phyloP scores from a whole-genome alignment of 2,113 vertebrate species.

The Poeciliopsis turrubarensis region DNA sequence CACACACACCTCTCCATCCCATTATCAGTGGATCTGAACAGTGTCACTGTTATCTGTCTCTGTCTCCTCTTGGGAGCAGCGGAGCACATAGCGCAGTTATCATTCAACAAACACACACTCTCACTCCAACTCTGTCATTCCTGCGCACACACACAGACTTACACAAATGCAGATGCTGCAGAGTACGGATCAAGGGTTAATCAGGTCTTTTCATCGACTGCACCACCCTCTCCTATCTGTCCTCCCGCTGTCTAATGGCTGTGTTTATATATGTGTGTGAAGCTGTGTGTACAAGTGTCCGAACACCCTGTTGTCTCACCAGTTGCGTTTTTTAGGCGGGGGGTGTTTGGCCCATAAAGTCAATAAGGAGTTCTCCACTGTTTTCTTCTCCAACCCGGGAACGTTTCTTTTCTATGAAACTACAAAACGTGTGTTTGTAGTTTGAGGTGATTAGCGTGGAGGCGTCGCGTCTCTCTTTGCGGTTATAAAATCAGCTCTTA shows the following conservation, averaged over 20 bases:
- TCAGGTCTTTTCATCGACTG: constrained; percentile 76
- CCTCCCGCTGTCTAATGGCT: constrained; percentile 59
- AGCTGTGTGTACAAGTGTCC: constrained; percentile 20
- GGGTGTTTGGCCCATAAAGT: not conserved
- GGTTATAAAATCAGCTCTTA: constrained; percentile 46
- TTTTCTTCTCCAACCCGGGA: constrained; percentile 36
- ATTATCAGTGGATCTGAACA: constrained; percentile 67
- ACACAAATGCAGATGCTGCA: constrained; percentile 8
- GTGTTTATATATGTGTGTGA: constrained; percentile 37
- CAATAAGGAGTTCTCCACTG: constrained; percentile 57
- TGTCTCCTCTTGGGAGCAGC: constrained; percentile 52
- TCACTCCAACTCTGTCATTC: not conserved
- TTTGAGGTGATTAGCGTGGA: constrained; percentile 57
- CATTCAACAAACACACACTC: constrained; percentile 47
- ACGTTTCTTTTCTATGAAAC: constrained; percentile 26
- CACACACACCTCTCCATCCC: constrained; percentile 8
- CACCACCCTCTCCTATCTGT: constrained; percentile 68
- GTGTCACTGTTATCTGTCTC: constrained; percentile 56
- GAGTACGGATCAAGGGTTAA: constrained; percentile 76
- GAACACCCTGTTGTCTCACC: constrained; percentile 31
- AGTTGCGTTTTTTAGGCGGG: not conserved
- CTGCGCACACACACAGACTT: constrained; percentile 13
- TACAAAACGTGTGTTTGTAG: constrained; percentile 44
- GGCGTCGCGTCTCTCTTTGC: constrained; percentile 44
- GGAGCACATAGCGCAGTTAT: constrained; percentile 57